These are phyloP conservation scores for Drosophila hydei DNA, from an alignment of 1,140 invertebrate species.

Conservation along the genomic window DNA sequence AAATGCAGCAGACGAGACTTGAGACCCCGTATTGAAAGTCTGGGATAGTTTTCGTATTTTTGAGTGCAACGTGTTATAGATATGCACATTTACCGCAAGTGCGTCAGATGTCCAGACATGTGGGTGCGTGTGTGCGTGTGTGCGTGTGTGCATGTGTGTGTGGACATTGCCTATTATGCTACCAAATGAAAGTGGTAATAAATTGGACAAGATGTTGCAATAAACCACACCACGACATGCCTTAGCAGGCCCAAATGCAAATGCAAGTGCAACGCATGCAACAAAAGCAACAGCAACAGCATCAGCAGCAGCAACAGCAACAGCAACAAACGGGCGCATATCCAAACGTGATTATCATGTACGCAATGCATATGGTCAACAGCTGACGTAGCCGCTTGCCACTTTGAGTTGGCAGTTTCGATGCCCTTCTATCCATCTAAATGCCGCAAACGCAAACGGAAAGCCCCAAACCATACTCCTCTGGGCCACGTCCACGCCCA, in stretches of 20 bases:
- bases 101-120: slow-evolving; percentile 10
- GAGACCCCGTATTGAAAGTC: slow-evolving; percentile 17
- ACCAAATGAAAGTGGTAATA: slow-evolving; percentile 83
- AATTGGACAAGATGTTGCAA: slow-evolving; percentile 83
- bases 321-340: slow-evolving; percentile 34
- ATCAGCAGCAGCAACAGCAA: slow-evolving; percentile 25
- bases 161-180: slow-evolving; percentile 75
- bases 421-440: slow-evolving; percentile 25
- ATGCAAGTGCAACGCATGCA: slow-evolving; percentile 66
- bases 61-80: slow-evolving; percentile 78
- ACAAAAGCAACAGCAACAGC: slow-evolving; percentile 19
- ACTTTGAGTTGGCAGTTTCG: slow-evolving; percentile 29
- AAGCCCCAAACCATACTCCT: background rate
- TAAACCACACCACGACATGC: slow-evolving; percentile 78
- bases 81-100: slow-evolving; percentile 65
- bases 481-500: slow-evolving; percentile 3
- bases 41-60: slow-evolving; percentile 61
- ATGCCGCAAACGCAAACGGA: slow-evolving; percentile 5
- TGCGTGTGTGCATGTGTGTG: slow-evolving; percentile 28
- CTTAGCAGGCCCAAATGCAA: slow-evolving; percentile 50
- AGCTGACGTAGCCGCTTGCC: slow-evolving; percentile 63
- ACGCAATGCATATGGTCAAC: slow-evolving; percentile 69
- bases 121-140: slow-evolving; percentile 31
- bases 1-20: slow-evolving; percentile 59
- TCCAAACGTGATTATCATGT: slow-evolving; percentile 72